Conservation (phyloP, 2,797 vertebrate species). For the Rhinichthys osculus region DNA sequence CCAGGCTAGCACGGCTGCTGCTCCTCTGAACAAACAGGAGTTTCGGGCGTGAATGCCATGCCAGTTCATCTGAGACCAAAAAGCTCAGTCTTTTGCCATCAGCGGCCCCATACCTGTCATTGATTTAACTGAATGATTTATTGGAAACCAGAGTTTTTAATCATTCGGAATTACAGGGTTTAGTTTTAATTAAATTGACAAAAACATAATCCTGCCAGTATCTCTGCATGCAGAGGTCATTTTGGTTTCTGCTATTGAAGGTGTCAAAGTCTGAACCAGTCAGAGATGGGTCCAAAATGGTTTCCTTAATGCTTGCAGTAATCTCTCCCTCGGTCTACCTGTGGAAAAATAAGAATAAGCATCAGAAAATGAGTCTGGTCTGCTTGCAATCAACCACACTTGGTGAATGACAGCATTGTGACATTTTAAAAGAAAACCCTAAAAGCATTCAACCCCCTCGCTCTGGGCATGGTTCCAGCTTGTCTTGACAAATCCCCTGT, state of each 20-base stretch:
- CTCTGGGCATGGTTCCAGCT: conserved; percentile 41
- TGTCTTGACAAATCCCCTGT: conserved; percentile 55
- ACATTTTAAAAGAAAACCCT: conserved; percentile 43
- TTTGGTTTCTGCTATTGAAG: conserved; percentile 29
- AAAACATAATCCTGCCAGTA: conserved; percentile 24
- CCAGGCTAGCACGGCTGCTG: conserved; percentile 58
- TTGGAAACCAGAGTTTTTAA: conserved; percentile 45
- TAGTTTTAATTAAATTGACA: conserved; percentile 30
- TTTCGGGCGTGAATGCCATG: conserved; percentile 58
- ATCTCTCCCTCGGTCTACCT: not conserved
- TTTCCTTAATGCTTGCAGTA: not conserved
- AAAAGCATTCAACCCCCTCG: conserved; percentile 19
- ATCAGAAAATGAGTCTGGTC: not conserved
- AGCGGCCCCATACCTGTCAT: conserved; percentile 30
- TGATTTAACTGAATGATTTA: conserved; percentile 48
- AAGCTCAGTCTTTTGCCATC: conserved; percentile 48
- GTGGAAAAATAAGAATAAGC: not conserved
- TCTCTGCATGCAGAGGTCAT: conserved; percentile 9
- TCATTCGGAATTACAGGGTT: conserved; percentile 30
- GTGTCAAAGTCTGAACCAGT: conserved; percentile 41
- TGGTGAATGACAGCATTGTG: conserved; percentile 33
- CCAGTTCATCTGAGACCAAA: conserved; percentile 58
- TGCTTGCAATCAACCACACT: conserved; percentile 33
- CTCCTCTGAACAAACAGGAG: conserved; percentile 65
- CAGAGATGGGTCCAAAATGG: conserved; percentile 31